Percentiles rank a stretch among this genome's conserved stretches.
phyloP scores from a whole-genome alignment of 2,113 vertebrate species.

The Ursus arctos region DNA sequence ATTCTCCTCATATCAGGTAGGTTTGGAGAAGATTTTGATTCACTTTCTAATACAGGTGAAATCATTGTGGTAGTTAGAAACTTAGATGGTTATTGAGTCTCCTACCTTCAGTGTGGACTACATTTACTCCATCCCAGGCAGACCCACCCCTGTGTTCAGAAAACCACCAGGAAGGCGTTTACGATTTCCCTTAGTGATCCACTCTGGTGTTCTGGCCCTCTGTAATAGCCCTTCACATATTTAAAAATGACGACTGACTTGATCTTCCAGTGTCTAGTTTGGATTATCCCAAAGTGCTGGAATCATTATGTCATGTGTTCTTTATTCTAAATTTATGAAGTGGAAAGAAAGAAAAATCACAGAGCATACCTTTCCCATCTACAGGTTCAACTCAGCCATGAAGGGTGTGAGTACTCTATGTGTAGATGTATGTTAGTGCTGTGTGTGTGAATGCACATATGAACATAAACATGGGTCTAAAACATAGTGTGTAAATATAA shows the following conservation, averaged over 20 bases:
- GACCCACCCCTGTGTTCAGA: background rate
- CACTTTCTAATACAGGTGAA: conserved; percentile 46
- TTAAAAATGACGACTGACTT: conserved; percentile 9
- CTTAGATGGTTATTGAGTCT: background rate
- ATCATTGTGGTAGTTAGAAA: background rate
- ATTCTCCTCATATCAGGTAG: background rate
- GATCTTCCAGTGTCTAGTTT: background rate
- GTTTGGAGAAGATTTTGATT: background rate
- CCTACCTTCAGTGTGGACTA: background rate
- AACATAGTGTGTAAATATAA: background rate
- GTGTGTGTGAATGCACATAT: background rate
- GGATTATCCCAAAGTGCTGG: background rate
- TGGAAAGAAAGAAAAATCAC: conserved; percentile 19
- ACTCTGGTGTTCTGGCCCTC: background rate
- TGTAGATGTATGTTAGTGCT: background rate
- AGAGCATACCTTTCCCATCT: background rate
- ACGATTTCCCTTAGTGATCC: background rate
- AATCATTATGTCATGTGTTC: background rate
- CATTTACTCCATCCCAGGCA: background rate
- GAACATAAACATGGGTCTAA: background rate
- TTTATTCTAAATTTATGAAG: conserved; percentile 24
- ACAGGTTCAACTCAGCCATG: background rate
- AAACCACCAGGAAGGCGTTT: background rate
- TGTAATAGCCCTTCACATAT: background rate
- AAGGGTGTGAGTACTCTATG: background rate